Conservation (phyloP, 2,888 invertebrate genomes). For the Epiblema foenella region DNA sequence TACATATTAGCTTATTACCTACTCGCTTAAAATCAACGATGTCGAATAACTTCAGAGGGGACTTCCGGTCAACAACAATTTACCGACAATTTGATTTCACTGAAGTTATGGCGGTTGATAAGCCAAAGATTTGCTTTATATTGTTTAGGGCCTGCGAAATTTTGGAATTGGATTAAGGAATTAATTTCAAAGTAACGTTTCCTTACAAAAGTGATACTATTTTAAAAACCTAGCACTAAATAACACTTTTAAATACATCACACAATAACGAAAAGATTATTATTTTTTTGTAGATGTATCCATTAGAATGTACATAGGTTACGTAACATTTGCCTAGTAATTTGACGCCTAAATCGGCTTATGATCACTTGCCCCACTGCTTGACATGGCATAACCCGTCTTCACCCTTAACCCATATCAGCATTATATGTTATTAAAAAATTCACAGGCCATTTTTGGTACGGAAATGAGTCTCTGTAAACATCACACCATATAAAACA, state of each 20-base stretch:
- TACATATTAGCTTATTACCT: slow-evolving; percentile 26
- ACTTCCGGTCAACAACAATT: slow-evolving; percentile 40
- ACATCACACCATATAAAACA: slow-evolving; percentile 15
- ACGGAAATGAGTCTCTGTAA: slow-evolving; percentile 31
- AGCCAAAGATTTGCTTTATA: slow-evolving; percentile 24
- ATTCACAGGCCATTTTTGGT: slow-evolving; percentile 23
- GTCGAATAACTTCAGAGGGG: slow-evolving; percentile 18
- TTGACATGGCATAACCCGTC: background rate
- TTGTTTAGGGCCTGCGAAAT: background rate
- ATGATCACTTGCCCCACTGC: background rate
- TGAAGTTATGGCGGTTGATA: slow-evolving; percentile 27
- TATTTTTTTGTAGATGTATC: too few relatives aligned
- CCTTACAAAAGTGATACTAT: background rate
- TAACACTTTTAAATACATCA: background rate
- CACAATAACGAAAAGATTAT: background rate
- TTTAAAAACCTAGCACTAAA: background rate
- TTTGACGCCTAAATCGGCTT: slow-evolving; percentile 12
- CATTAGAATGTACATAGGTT: background rate
- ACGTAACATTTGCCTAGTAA: background rate
- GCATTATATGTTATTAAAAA: slow-evolving; percentile 28
- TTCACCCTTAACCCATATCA: slow-evolving; percentile 20
- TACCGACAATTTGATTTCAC: slow-evolving; percentile 35
- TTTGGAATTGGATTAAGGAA: background rate
- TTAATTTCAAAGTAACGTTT: background rate
- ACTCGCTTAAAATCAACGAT: slow-evolving; percentile 41